Percentiles rank a stretch among this genome's conserved stretches.
phyloP scores from a whole-genome alignment of 2,113 vertebrate genomes.

The Laticauda colubrina region DNA sequence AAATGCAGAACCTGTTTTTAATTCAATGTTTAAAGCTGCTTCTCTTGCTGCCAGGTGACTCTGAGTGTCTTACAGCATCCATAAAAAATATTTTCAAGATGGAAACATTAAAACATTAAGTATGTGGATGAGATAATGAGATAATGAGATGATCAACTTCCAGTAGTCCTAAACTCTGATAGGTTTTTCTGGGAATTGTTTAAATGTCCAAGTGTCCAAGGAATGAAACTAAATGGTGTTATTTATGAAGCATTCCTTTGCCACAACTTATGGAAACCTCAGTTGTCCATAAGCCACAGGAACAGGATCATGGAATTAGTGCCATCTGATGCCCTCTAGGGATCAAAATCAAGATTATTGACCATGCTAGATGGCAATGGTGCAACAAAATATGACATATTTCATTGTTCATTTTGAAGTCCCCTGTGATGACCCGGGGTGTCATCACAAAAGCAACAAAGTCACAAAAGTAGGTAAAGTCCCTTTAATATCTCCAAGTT shows the following conservation, averaged over 20 bases:
- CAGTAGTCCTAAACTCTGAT: neutral
- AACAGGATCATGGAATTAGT: neutral
- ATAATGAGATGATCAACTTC: neutral
- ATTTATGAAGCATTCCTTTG: neutral
- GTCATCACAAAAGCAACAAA: too few relatives aligned
- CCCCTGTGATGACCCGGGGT: too few relatives aligned
- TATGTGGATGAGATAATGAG: too few relatives aligned
- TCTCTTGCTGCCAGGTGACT: too few relatives aligned
- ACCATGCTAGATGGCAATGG: too few relatives aligned
- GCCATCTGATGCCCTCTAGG: neutral
- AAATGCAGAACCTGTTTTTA: neutral
- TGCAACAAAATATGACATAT: neutral
- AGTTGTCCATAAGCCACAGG: neutral
- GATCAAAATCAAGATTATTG: neutral
- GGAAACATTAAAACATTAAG: too few relatives aligned
- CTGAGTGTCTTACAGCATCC: too few relatives aligned
- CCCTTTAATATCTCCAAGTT: too few relatives aligned
- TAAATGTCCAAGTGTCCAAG: neutral
- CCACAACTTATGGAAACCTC: neutral
- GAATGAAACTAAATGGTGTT: neutral
- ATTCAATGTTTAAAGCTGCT: neutral
- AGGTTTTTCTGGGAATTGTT: neutral
- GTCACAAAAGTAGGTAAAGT: too few relatives aligned
- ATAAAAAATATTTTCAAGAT: too few relatives aligned
- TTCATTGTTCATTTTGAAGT: neutral